Evolutionary conservation across 2,797 vertebrate species (phyloP).

Genomic region (Myripristis murdjan): DNA sequence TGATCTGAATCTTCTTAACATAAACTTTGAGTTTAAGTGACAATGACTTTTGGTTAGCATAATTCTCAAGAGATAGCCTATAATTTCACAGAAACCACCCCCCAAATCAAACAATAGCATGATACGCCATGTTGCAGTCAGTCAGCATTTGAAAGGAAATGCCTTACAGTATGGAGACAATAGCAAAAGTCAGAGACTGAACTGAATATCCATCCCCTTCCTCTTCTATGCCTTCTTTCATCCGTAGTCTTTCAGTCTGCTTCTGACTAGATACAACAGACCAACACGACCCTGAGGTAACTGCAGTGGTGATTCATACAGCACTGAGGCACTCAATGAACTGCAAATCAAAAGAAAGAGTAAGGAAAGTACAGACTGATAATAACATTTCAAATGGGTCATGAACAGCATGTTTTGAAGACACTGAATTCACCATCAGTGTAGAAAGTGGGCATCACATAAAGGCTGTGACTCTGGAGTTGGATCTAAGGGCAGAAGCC

Average conservation of each 20-base stretch:
- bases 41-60: background rate
- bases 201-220: constrained; percentile 12
- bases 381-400: background rate
- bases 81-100: background rate
- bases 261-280: constrained; percentile 15
- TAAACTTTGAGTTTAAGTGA: background rate
- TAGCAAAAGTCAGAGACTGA: constrained; percentile 38
- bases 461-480: no score
- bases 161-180: constrained; percentile 33
- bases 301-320: background rate
- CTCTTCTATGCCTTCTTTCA: constrained; percentile 20
- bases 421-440: background rate
- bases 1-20: background rate
- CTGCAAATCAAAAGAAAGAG: background rate
- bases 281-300: background rate
- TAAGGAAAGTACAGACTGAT: background rate
- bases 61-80: background rate
- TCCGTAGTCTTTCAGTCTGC: background rate
- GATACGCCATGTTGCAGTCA: constrained; percentile 10
- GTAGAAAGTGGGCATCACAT: no score
- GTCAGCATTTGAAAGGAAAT: constrained; percentile 32
- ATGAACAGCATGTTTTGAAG: background rate
- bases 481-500: no score
- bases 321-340: background rate
- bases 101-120: constrained; percentile 22